phyloP scores from a whole-genome alignment of 2,797 vertebrate species.

The Oophaga sylvatica region DNA sequence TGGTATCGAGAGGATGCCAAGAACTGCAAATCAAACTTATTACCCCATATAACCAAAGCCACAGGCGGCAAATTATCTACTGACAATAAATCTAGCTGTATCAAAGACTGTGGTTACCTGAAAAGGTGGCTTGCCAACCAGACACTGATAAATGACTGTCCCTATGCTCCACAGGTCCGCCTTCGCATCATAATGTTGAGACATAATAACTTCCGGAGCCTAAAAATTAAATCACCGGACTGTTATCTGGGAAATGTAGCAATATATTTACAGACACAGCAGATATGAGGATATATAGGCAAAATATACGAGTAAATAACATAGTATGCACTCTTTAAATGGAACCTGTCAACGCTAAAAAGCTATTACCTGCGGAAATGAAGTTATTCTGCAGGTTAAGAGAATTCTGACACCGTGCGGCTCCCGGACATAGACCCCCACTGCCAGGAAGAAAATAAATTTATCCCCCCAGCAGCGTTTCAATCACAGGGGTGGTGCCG shows the following conservation, averaged over 20 bases:
- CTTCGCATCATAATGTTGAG: slow-evolving; percentile 95
- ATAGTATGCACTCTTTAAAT: too few species aligned
- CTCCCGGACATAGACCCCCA: too few species aligned
- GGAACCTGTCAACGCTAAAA: too few species aligned
- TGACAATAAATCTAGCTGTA: neutral
- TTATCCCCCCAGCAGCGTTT: too few species aligned
- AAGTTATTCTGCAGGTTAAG: too few species aligned
- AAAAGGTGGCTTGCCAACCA: slow-evolving; percentile 96
- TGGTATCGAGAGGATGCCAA: neutral
- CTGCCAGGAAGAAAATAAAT: too few species aligned
- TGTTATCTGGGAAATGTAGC: neutral
- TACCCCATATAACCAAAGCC: neutral
- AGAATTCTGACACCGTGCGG: too few species aligned
- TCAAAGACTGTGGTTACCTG: slow-evolving; percentile 77
- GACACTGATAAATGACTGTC: slow-evolving; percentile 95
- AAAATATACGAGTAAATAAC: too few species aligned
- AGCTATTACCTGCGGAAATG: too few species aligned
- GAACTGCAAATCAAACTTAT: neutral
- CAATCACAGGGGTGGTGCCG: too few species aligned
- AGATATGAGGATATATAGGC: too few species aligned
- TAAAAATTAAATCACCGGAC: slow-evolving; percentile 64
- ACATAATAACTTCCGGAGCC: slow-evolving; percentile 99
- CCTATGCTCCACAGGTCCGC: slow-evolving; percentile 98
- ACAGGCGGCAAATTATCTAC: neutral
- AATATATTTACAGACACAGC: neutral